phyloP scores from a whole-genome alignment of 1,140 invertebrate genomes.

The Pseudomyrmex cubaensis region DNA sequence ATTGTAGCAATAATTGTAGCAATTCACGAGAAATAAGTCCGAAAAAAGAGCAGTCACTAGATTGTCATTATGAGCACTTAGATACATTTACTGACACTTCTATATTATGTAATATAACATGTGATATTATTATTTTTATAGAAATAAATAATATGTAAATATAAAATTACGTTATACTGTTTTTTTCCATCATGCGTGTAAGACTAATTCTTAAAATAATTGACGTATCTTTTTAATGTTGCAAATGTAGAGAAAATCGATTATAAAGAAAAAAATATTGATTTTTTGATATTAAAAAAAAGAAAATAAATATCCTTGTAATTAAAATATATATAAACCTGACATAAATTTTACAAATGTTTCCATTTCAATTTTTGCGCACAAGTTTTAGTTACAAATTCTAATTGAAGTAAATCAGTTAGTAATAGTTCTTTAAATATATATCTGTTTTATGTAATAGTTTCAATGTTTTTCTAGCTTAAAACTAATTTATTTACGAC shows the following conservation, averaged over 20 bases:
- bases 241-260: no score
- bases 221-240: no score
- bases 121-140: conserved; percentile 18
- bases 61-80: neutral
- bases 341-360: neutral
- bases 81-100: neutral
- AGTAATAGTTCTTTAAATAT: neutral
- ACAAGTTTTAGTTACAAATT: neutral
- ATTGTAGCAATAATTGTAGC: neutral
- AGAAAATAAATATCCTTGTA: neutral
- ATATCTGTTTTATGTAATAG: neutral
- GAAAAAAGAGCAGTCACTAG: conserved; percentile 52
- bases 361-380: neutral
- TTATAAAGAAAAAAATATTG: no score
- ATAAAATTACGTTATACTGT: neutral
- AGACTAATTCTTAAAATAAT: no score
- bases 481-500: no score
- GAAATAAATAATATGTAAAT: conserved; percentile 28
- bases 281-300: neutral
- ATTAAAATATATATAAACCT: neutral
- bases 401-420: neutral
- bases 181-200: neutral
- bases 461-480: neutral
- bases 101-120: neutral
- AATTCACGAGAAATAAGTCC: conserved; percentile 2